phyloP scores from a whole-genome alignment of 2,797 vertebrate genomes.

The Acropternis orthonyx region DNA sequence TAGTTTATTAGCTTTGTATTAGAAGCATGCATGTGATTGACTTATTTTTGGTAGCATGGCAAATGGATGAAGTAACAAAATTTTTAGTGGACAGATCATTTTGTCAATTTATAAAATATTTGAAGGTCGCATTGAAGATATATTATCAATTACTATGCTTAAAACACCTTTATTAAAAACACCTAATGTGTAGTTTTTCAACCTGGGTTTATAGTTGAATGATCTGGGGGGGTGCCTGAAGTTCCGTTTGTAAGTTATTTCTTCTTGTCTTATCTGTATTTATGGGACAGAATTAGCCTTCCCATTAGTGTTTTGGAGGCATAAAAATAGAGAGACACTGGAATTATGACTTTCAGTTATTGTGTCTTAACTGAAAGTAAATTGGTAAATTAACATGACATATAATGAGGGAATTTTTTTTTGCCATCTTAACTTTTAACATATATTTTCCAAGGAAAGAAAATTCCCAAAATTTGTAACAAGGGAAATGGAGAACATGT shows the following conservation, averaged over 20 bases:
- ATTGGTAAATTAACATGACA: neutral
- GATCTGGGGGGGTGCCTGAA: rapidly evolving
- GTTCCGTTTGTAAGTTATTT: neutral
- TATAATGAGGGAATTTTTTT: neutral
- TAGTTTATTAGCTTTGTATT: neutral
- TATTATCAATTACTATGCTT: neutral
- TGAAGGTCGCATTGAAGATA: neutral
- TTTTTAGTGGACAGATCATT: neutral
- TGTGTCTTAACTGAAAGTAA: neutral
- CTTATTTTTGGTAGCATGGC: neutral
- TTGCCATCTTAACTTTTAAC: neutral
- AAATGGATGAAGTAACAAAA: neutral
- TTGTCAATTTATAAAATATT: neutral
- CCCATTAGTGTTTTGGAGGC: neutral
- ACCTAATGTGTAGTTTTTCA: neutral
- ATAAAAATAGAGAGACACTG: neutral
- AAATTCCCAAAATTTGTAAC: conserved; percentile 85
- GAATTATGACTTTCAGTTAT: neutral
- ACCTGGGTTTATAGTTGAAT: neutral
- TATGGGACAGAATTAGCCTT: neutral
- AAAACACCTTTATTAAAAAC: neutral
- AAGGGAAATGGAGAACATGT: conserved; percentile 91
- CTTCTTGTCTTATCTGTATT: neutral
- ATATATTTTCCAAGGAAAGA: conserved; percentile 82
- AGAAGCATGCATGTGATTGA: neutral